Conservation (phyloP, 2,797 vertebrate genomes). For the Crypturellus tataupa region DNA sequence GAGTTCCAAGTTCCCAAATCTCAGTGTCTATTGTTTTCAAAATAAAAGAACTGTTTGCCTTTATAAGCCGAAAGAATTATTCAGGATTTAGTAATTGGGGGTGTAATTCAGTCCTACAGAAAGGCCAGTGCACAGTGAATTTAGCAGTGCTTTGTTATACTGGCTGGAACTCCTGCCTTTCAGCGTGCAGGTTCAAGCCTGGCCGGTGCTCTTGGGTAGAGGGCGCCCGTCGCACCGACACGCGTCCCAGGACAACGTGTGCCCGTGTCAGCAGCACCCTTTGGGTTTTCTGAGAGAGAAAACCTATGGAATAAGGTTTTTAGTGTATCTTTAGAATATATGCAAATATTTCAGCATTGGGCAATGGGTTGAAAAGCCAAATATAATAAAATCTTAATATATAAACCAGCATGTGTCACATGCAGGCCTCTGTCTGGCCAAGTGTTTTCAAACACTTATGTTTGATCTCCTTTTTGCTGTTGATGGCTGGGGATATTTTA, state of each 20-base stretch:
- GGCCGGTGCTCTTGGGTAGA: accelerated
- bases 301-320: not conserved
- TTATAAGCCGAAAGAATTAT: not conserved
- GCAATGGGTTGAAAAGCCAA: not conserved
- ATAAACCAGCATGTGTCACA: not conserved
- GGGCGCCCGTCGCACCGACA: not conserved
- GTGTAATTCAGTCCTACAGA: not conserved
- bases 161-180: accelerated
- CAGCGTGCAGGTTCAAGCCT: not conserved
- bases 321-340: not conserved
- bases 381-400: not conserved
- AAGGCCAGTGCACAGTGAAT: not conserved
- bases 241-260: not conserved
- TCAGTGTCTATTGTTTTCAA: not conserved
- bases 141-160: not conserved
- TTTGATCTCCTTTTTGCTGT: not conserved
- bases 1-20: not conserved
- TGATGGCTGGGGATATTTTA: not conserved
- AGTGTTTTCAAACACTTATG: not conserved
- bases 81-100: not conserved
- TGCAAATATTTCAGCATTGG: not conserved
- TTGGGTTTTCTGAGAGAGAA: not conserved
- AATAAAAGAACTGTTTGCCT: not conserved
- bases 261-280: not conserved
- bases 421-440: not conserved